Base-by-base conservation (phyloP, 1,140 invertebrate genomes). In the Zeugodacus cucurbitae region DNA sequence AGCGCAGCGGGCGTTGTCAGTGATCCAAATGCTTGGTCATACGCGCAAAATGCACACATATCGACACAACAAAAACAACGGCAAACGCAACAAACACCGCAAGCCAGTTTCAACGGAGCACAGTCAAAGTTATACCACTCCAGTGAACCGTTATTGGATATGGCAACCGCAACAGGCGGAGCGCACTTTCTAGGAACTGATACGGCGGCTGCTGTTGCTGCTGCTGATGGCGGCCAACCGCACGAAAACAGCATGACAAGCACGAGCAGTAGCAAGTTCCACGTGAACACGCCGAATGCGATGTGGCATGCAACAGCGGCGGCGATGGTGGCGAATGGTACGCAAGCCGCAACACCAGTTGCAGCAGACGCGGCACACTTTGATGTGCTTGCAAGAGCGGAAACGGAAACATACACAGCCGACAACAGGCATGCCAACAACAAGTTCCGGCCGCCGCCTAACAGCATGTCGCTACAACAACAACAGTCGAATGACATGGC, bases 51-150 rank as follows among this genome's bases (percentile, higher is more conserved):
- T 82, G 74, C 74, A 82, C 26, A 82, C 74, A 82, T 82, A 82
- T 82, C 74, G 41, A 82, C 74, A 82, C 44, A 54, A 44, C 32
- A 74, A 41, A 14, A 41, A 82, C 74, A 82, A 48, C 37, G 48
- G 29, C 74, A 44, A 82, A 41, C 26, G 0, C 44, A 44, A n/a
- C 41, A n/a, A 10, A 78, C 34, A 78, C n/a, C 74, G 37, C 41
- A 82, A 48, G 8, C 74, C n/a, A 82, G 74, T 48, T 48, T 82
- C 29, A 26, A 5, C 3, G 54, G 29, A n/a, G 32, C 44, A 59
- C 85, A 87, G 22, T 37, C 85, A 87, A 87, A 59, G 54, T 87
- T 62, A 62, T 62, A 87, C 85, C 59, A 62, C 59, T 59, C 54
- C 26, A 58, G 54, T 29, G 58, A 87, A 87, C 54, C 54, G 29